Base-by-base conservation (phyloP, 2,888 invertebrate species). In the Cheilosia vernalis region DNA sequence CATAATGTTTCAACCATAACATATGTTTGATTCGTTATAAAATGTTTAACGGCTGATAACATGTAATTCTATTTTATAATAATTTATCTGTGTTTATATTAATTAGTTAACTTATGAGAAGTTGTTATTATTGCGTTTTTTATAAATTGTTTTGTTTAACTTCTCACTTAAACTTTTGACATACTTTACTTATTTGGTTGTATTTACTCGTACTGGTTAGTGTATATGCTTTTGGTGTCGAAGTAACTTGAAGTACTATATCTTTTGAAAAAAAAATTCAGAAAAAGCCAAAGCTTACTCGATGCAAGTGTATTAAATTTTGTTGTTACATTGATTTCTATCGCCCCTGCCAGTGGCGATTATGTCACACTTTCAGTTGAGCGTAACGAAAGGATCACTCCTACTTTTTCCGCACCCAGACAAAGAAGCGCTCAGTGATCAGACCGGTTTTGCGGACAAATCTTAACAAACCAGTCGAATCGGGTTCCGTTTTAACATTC, bases 1-100 rank as follows among this genome's bases (percentile, higher is more conserved):
- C 85, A 85, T 85, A 85, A 85, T 85, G 66, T 61, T 85, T 85
- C 81, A 85, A 85, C 85, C 81, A 85, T 85, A 85, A 85, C 85
- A 77, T 85, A 66, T 80, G 85, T 85, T 81, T 85, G 81, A 85
- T 85, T 85, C 81, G 76, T 85, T 85, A 81, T 81, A 85, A 85
- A 85, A 85, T 85, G 70, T 85, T 85, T 81, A 81, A 85, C 81
- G 81, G 85, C 81, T 85, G 85, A 85, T 81, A 85, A 85, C 81
- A 85, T 85, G 70, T 42, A 77, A 70, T 70, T 66, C 60, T 55
- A 19, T 77, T 73, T 40, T 61, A 33, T 72, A 33, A 44, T 80
- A 55, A 49, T 73, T 74, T 66, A 37, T 64, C 13, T 78, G 53
- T 60, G 24, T 42, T 72, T 67, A 72, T 83, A 10, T 69, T 78